Conservation (phyloP, 35 echinoderm and acorn worm genomes). For the Nesometra sesokonis region DNA sequence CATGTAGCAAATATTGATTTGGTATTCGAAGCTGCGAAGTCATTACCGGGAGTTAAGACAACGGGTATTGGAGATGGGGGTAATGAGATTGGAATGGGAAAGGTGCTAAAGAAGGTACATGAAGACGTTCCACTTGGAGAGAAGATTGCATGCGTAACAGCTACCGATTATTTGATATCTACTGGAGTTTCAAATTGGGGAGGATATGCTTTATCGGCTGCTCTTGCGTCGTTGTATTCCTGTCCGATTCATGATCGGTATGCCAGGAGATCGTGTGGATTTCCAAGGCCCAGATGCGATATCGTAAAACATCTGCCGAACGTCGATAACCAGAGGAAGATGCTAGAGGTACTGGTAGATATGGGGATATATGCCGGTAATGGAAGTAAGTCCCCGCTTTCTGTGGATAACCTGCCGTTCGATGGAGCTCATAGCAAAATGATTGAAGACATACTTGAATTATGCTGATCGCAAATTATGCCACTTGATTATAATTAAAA, state of each 20-base stretch:
- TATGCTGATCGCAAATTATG: no score
- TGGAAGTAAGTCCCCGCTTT: not conserved
- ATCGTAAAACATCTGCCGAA: slow-evolving; percentile 7
- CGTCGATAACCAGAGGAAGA: slow-evolving; percentile 7
- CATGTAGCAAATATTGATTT: slow-evolving; percentile 34
- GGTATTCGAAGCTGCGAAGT: slow-evolving; percentile 55
- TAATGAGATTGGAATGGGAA: slow-evolving; percentile 93
- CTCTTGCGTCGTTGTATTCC: slow-evolving; percentile 26
- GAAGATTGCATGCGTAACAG: slow-evolving; percentile 28
- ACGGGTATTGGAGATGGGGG: slow-evolving; percentile 84
- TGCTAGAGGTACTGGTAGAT: not conserved
- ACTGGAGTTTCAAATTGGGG: slow-evolving; percentile 84
- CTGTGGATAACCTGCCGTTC: not conserved
- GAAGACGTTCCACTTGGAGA: slow-evolving; percentile 33
- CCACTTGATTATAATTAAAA: no score
- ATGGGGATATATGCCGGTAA: not conserved
- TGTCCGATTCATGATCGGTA: slow-evolving; percentile 83
- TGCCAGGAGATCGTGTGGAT: slow-evolving; percentile 39
- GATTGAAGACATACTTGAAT: not conserved
- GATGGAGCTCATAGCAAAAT: not conserved
- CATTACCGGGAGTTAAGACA: slow-evolving; percentile 39
- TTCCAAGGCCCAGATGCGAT: slow-evolving; percentile 36
- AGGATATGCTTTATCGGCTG: slow-evolving; percentile 62
- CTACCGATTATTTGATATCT: slow-evolving; percentile 66
- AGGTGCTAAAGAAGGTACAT: slow-evolving; percentile 40